These are phyloP conservation scores for Hiodon alosoides DNA, from an alignment of 2,113 vertebrate species.

Conservation along the genomic window DNA sequence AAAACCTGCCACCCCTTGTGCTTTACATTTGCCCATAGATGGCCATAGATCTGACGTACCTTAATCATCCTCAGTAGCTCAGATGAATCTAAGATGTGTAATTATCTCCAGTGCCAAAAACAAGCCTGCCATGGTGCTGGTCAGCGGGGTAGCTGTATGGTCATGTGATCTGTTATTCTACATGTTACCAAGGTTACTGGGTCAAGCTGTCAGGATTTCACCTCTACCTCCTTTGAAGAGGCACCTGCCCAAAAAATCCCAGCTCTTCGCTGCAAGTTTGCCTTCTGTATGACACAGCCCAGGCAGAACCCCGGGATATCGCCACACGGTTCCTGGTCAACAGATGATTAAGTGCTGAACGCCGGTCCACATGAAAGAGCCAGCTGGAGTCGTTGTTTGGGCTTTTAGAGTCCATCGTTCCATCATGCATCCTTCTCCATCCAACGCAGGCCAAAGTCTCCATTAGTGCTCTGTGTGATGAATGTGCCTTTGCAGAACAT, in stretches of 20 bases:
- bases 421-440: constrained; percentile 18
- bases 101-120: no score
- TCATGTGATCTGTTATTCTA: no score
- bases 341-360: constrained; percentile 15
- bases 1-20: constrained; percentile 35
- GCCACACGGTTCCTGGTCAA: neutral
- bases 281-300: neutral
- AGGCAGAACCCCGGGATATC: constrained; percentile 17
- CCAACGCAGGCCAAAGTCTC: constrained; percentile 35
- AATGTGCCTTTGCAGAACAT: constrained; percentile 41
- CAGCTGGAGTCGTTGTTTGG: neutral
- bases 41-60: no score
- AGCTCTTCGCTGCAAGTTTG: neutral
- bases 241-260: neutral
- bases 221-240: neutral
- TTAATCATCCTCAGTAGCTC: no score
- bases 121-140: no score
- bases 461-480: constrained; percentile 35
- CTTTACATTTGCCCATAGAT: constrained; percentile 27
- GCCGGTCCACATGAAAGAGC: neutral
- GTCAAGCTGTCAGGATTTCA: neutral
- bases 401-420: neutral
- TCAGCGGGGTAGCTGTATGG: no score
- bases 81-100: no score
- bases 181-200: no score